phyloP scores from a whole-genome alignment of 2,113 vertebrate species.

The Notothenia coriiceps region DNA sequence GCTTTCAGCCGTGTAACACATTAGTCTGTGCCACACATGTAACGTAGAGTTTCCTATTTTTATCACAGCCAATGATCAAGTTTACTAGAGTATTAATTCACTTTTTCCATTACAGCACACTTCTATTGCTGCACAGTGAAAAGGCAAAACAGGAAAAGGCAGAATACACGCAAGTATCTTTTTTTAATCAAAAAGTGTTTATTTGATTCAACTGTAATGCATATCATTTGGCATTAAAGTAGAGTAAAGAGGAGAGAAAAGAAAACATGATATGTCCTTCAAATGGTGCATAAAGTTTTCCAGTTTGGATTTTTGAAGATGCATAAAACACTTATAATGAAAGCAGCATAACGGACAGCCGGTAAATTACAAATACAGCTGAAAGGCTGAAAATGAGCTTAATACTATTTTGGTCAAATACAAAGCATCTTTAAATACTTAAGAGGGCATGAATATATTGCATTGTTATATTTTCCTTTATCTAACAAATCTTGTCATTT shows the following conservation, averaged over 20 bases:
- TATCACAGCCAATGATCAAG: slow-evolving; percentile 36
- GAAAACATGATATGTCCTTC: background rate
- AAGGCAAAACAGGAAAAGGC: background rate
- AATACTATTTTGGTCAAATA: no score
- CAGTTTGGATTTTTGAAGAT: background rate
- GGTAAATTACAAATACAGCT: no score
- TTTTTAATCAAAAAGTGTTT: background rate
- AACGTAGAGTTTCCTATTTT: slow-evolving; percentile 11
- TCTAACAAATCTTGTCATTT: background rate
- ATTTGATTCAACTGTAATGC: background rate
- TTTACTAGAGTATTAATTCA: slow-evolving; percentile 26
- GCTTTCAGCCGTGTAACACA: background rate
- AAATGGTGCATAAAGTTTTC: background rate
- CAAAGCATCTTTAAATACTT: no score
- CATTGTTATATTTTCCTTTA: background rate
- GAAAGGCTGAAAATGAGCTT: no score
- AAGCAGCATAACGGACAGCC: no score
- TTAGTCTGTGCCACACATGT: background rate
- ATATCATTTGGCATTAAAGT: background rate
- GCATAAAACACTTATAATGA: no score
- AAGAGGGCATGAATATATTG: background rate
- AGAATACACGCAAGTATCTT: background rate
- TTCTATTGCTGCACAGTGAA: background rate
- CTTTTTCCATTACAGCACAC: slow-evolving; percentile 14
- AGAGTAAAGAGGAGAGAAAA: background rate